A percentile compares a stretch with the other conserved stretches of the same genome.
Evolutionary conservation across 2,888 invertebrate species (phyloP).

Genomic region (Luffia ferchaultella): DNA sequence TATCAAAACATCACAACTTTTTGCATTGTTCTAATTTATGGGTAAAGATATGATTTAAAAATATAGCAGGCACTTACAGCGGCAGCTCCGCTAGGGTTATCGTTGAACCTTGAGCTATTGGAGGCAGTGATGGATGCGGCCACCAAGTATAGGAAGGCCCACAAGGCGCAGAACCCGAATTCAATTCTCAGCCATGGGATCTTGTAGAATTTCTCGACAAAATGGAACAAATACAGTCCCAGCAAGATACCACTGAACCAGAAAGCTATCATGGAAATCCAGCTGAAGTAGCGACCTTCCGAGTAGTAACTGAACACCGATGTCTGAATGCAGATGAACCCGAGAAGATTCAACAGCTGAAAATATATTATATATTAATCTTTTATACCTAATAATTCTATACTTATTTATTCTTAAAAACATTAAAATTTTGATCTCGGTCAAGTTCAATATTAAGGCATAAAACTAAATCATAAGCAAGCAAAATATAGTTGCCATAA

Average conservation of each 20-base stretch:
- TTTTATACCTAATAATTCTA: too few relatives aligned
- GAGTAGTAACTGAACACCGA: conserved; percentile 57
- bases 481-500: too few relatives aligned
- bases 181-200: conserved; percentile 90
- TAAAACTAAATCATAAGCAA: not conserved
- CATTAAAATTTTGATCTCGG: too few relatives aligned
- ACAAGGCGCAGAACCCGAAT: conserved; percentile 76
- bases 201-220: conserved; percentile 83
- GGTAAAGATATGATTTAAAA: not conserved
- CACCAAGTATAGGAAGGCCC: conserved; percentile 79
- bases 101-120: conserved; percentile 27
- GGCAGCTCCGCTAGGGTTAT: conserved; percentile 72
- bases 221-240: conserved; percentile 83
- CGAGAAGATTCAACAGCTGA: conserved; percentile 73
- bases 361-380: conserved; percentile 13
- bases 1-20: too few relatives aligned
- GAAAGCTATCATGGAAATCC: conserved; percentile 84
- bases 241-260: conserved; percentile 85
- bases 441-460: not conserved
- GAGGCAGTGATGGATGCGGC: conserved; percentile 76
- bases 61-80: conserved; percentile 68
- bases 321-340: conserved; percentile 82
- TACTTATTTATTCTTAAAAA: too few relatives aligned
- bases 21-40: too few relatives aligned
- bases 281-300: conserved; percentile 77